Conservation (phyloP, 2,113 vertebrate species). For the Carlito syrichta region DNA sequence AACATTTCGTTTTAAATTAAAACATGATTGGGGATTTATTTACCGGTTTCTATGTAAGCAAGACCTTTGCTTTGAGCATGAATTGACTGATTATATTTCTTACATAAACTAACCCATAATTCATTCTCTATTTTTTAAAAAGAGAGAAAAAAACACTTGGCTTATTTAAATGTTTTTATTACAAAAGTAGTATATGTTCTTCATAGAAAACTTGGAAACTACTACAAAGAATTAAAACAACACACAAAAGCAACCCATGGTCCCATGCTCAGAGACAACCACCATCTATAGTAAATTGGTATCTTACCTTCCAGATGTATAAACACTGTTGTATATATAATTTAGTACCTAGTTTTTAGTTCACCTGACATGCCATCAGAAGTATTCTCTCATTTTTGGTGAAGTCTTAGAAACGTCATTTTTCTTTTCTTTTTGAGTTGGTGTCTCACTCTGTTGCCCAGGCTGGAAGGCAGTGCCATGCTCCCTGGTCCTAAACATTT, state of each 20-base stretch:
- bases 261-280: background rate
- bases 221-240: background rate
- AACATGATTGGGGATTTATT: background rate
- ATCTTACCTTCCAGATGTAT: background rate
- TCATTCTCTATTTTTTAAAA: background rate
- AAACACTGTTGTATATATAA: rapidly evolving
- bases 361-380: background rate
- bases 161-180: background rate
- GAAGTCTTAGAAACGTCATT: background rate
- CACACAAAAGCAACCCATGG: background rate
- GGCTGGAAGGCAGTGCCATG: too few species aligned
- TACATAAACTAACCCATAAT: background rate
- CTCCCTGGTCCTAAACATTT: background rate
- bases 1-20: background rate
- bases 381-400: background rate
- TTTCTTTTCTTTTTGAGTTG: too few species aligned
- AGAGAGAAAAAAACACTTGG: background rate
- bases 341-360: background rate
- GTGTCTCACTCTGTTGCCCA: too few species aligned
- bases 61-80: background rate
- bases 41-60: background rate
- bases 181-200: background rate
- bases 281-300: rapidly evolving
- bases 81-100: background rate
- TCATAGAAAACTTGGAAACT: background rate